These are phyloP conservation scores for Orthosia cruda DNA, from an alignment of 2,888 invertebrate species.

Conservation along the genomic window DNA sequence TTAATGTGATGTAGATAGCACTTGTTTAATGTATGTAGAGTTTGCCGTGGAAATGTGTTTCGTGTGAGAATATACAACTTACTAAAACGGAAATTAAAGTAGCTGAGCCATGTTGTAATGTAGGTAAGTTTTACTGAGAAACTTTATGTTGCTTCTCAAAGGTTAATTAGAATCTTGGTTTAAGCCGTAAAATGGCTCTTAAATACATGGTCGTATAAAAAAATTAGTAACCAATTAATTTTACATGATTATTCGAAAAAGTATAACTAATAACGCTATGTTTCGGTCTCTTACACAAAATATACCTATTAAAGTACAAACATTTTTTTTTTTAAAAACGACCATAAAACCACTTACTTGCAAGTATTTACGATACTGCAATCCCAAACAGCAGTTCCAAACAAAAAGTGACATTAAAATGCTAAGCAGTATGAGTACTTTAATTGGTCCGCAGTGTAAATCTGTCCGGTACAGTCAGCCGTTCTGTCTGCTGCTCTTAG, in stretches of 20 bases:
- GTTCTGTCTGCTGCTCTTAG: conserved; percentile 1
- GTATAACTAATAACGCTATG: neutral
- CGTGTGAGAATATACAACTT: conserved; percentile 17
- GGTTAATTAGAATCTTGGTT: neutral
- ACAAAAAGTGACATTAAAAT: conserved; percentile 51
- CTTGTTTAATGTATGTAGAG: conserved; percentile 41
- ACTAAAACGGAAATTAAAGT: conserved; percentile 45
- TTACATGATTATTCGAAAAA: neutral
- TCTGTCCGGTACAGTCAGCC: conserved; percentile 15
- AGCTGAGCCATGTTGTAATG: conserved; percentile 7
- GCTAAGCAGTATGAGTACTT: conserved; percentile 40
- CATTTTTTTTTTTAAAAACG: conserved; percentile 5
- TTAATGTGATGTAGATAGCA: conserved; percentile 58
- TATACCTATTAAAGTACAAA: neutral
- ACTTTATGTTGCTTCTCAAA: neutral
- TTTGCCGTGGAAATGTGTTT: conserved; percentile 26
- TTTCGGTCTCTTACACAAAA: neutral
- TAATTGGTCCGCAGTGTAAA: conserved; percentile 44
- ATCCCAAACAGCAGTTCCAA: conserved; percentile 37
- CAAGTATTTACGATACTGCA: conserved; percentile 27
- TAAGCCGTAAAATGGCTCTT: neutral
- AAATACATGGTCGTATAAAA: neutral
- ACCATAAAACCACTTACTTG: conserved; percentile 11
- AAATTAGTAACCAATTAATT: neutral
- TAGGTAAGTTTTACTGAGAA: conserved; percentile 7